Evolutionary conservation across 2,888 invertebrate genomes (phyloP), one percentile per base, ranked within the genome.

Genomic region (Acleris cristana): DNA sequence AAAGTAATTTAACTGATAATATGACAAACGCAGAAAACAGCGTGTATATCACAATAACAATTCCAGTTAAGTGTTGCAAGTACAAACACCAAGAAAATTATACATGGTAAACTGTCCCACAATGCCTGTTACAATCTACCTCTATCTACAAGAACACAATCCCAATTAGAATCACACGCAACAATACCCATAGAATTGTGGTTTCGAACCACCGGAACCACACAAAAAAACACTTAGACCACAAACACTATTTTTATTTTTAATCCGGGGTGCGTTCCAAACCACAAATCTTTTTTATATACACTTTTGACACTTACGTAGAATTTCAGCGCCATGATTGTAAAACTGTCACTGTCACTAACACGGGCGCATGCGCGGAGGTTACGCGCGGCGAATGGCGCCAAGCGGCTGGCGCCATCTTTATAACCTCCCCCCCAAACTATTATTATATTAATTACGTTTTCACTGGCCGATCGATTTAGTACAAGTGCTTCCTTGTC

Each of bases 271-370:
- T 84, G 84, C 81, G 84, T 87, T 88, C 89, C 86, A 83, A 83
- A 86, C 89, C 90, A 90, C 68, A 65, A 63, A 51, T 62, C 65
- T 45, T 40, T 55, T 18, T 12, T 40, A 48, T 88, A 89, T 89
- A 76, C 84, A 83, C 87, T 81, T 80, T 85, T 88, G 87, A 87
- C 92, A 92, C 92, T 92, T 92, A 92, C 92, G 89, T 91, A 91
- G 85, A 91, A 81, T 90, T 90, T 90, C 83, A 89, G 87, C 86
- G 90, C 88, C 92, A 92, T 92, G 79, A 85, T 89, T 82, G 82
- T 83, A 84, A 81, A 88, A 87, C 81, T 87, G 83, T 86, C 84
- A 88, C 85, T 81, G 77, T 88, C 89, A 89, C 89, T 87, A 90
- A 89, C 89, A 79, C 85, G 81, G 78, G 83, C 86, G 81, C 87